Percentiles rank a stretch among this genome's conserved stretches.
These are phyloP conservation scores for Drosophila gaucha DNA, from an alignment of 2,888 invertebrate genomes.

Conservation along the genomic window DNA sequence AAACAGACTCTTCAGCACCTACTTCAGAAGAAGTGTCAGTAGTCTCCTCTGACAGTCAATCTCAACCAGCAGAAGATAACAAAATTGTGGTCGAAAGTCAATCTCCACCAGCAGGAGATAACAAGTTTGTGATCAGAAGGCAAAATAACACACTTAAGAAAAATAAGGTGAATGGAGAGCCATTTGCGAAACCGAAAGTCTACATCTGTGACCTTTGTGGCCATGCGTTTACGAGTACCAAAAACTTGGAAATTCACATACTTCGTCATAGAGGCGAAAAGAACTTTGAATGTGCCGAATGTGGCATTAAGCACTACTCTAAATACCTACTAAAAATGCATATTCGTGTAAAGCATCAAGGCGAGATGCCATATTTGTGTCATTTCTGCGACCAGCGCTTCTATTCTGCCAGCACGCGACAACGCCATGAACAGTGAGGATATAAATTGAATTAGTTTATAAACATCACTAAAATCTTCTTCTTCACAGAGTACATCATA, in stretches of 20 bases:
- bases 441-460: neutral
- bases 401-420: conserved; percentile 55
- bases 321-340: conserved; percentile 52
- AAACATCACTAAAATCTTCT: neutral
- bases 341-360: conserved; percentile 72
- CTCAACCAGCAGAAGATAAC: neutral
- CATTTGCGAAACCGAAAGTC: conserved; percentile 7
- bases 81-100: neutral
- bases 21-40: neutral
- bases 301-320: conserved; percentile 51
- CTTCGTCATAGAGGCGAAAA: conserved; percentile 57
- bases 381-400: conserved; percentile 75
- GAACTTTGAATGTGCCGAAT: conserved; percentile 52
- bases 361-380: conserved; percentile 81
- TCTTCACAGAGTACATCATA: conserved; percentile 50
- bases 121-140: neutral
- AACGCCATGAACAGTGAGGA: conserved; percentile 79
- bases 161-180: neutral
- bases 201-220: conserved; percentile 47
- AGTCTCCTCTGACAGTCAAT: too few species aligned
- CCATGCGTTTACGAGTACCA: conserved; percentile 14
- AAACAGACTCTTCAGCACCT: neutral
- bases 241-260: conserved; percentile 39
- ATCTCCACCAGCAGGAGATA: neutral
- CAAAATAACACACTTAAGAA: conserved; percentile 6